phyloP scores from a whole-genome alignment of 2,888 invertebrate genomes.

The Diachrysia chrysitis region DNA sequence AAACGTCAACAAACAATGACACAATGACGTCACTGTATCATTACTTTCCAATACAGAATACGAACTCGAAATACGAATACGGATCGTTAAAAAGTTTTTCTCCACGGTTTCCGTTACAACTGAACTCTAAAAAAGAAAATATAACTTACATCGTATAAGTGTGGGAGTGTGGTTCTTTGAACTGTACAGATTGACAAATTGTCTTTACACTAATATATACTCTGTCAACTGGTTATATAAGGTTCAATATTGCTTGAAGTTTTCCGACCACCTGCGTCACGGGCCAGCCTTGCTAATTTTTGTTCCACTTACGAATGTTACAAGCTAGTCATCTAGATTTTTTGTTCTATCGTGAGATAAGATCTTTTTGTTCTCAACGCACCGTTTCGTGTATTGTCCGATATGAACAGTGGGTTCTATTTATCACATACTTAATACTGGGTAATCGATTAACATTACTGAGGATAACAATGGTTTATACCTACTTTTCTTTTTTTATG shows the following conservation, averaged over 20 bases:
- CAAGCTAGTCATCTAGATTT: slow-evolving; percentile 54
- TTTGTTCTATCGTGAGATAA: slow-evolving; percentile 52
- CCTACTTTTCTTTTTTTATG: background rate
- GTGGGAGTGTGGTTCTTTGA: slow-evolving; percentile 81
- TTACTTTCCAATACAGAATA: slow-evolving; percentile 1
- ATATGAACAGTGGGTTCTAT: slow-evolving; percentile 20
- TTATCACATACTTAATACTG: slow-evolving; percentile 19
- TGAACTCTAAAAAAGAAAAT: slow-evolving; percentile 68
- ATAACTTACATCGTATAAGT: slow-evolving; percentile 61
- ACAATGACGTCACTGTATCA: slow-evolving; percentile 1
- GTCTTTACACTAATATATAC: slow-evolving; percentile 11
- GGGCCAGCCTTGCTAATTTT: slow-evolving; percentile 48
- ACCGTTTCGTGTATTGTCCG: slow-evolving; percentile 47
- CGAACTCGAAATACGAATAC: background rate
- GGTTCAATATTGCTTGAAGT: slow-evolving; percentile 30
- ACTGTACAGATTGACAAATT: slow-evolving; percentile 64
- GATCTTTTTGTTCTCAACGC: slow-evolving; percentile 45
- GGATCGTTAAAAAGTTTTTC: slow-evolving; percentile 18
- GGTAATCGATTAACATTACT: slow-evolving; percentile 24
- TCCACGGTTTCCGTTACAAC: slow-evolving; percentile 24
- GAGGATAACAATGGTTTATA: slow-evolving; percentile 5
- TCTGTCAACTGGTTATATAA: slow-evolving; percentile 13
- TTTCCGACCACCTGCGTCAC: slow-evolving; percentile 32
- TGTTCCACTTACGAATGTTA: slow-evolving; percentile 46
- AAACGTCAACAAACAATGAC: slow-evolving; percentile 6